These are phyloP conservation scores for Oreochromis niloticus DNA, from an alignment of 2,113 vertebrate species.

Conservation along the genomic window DNA sequence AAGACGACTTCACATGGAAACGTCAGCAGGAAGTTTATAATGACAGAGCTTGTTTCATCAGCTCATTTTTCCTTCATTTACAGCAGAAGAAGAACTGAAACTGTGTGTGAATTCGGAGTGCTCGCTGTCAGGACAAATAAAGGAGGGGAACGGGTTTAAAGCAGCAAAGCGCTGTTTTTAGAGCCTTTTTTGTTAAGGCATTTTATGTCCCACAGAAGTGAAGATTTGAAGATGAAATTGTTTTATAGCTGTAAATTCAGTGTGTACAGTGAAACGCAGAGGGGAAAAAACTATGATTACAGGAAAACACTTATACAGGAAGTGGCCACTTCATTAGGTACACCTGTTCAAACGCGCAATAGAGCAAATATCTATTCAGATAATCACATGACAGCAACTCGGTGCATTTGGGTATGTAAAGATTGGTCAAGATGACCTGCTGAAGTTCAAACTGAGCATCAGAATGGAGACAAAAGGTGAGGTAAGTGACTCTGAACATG, in stretches of 20 bases:
- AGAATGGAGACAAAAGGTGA: neutral
- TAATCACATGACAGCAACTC: neutral
- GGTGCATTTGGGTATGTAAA: neutral
- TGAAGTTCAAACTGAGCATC: neutral
- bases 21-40: neutral
- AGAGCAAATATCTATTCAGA: neutral
- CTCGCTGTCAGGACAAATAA: neutral
- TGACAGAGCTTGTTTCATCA: accelerated
- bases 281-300: neutral
- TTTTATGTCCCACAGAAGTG: neutral
- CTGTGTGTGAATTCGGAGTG: accelerated
- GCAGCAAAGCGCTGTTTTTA: neutral
- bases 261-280: accelerated
- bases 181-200: accelerated
- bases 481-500: neutral
- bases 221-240: neutral
- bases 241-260: accelerated
- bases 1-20: neutral
- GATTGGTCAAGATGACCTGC: neutral
- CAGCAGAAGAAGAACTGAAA: neutral
- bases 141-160: neutral
- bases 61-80: neutral
- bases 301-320: neutral
- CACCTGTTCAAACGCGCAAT: neutral
- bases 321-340: neutral